Conservation (phyloP, 2,888 invertebrate species). For the Tetramorium bicarinatum region DNA sequence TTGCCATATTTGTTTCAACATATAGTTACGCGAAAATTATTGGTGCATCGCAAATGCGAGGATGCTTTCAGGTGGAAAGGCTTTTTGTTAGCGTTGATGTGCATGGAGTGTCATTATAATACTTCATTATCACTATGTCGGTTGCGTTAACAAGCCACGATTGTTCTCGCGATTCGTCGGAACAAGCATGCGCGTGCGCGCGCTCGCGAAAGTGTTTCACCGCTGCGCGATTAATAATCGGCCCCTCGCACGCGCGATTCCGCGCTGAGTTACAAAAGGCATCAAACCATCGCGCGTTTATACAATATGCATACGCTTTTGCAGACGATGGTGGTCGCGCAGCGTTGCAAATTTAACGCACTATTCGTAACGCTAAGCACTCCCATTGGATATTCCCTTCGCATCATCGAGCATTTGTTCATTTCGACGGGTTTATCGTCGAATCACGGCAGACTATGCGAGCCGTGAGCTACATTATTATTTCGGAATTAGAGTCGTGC, state of each 20-base stretch:
- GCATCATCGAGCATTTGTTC: slow-evolving; percentile 53
- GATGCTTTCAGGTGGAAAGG: neutral
- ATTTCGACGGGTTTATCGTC: slow-evolving; percentile 44
- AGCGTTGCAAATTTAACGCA: slow-evolving; percentile 49
- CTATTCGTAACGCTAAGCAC: slow-evolving; percentile 52
- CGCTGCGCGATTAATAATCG: slow-evolving; percentile 47
- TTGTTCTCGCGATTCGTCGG: slow-evolving; percentile 49
- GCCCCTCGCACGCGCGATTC: slow-evolving; percentile 32
- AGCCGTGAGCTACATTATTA: slow-evolving; percentile 34
- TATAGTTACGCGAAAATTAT: neutral
- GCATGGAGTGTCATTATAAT: slow-evolving; percentile 50
- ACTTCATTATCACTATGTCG: slow-evolving; percentile 50
- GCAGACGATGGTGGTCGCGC: slow-evolving; percentile 29
- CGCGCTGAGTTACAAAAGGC: slow-evolving; percentile 40
- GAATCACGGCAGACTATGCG: slow-evolving; percentile 17
- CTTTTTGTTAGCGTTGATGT: slow-evolving; percentile 22
- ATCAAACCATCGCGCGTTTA: slow-evolving; percentile 53
- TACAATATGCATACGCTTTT: slow-evolving; percentile 51
- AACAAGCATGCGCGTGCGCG: neutral
- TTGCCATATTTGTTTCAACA: slow-evolving; percentile 4
- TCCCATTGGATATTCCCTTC: slow-evolving; percentile 53
- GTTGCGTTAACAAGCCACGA: slow-evolving; percentile 56
- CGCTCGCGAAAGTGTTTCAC: slow-evolving; percentile 19
- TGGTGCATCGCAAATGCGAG: slow-evolving; percentile 28
- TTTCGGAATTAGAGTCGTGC: slow-evolving; percentile 37